phyloP scores from a whole-genome alignment of 1,140 invertebrate species.

The Acromyrmex heyeri region DNA sequence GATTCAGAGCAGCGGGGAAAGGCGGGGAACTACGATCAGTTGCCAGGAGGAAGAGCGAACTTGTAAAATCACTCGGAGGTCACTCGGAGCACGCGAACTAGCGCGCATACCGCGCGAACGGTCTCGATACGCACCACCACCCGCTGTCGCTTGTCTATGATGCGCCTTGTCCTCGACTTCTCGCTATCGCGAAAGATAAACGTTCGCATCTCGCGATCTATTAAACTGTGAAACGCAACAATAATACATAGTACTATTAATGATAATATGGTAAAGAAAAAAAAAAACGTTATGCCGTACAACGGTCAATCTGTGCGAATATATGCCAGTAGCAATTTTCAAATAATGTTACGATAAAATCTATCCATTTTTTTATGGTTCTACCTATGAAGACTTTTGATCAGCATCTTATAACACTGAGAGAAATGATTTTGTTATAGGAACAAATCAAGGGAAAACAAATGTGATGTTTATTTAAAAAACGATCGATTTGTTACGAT shows the following conservation, averaged over 20 bases:
- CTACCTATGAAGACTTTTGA: too few relatives aligned
- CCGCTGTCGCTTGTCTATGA: conserved; percentile 42
- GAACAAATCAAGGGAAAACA: too few relatives aligned
- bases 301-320: background rate
- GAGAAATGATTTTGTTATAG: too few relatives aligned
- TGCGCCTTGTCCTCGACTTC: conserved; percentile 46
- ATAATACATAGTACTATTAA: background rate
- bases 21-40: conserved; percentile 18
- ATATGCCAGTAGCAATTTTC: background rate
- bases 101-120: conserved; percentile 49
- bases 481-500: too few relatives aligned
- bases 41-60: conserved; percentile 58
- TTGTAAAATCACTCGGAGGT: conserved; percentile 64
- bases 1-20: conserved; percentile 53
- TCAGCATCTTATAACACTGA: too few relatives aligned
- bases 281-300: background rate
- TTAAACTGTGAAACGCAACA: conserved; percentile 25
- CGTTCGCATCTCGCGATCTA: conserved; percentile 15
- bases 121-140: conserved; percentile 54
- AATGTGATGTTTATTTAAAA: too few relatives aligned
- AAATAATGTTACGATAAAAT: too few relatives aligned
- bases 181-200: conserved; percentile 26
- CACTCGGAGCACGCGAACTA: conserved; percentile 57
- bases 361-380: too few relatives aligned
- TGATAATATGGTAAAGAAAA: background rate